Evolutionary conservation across 1,140 invertebrate species (phyloP).

Genomic region (Phortica variegata): DNA sequence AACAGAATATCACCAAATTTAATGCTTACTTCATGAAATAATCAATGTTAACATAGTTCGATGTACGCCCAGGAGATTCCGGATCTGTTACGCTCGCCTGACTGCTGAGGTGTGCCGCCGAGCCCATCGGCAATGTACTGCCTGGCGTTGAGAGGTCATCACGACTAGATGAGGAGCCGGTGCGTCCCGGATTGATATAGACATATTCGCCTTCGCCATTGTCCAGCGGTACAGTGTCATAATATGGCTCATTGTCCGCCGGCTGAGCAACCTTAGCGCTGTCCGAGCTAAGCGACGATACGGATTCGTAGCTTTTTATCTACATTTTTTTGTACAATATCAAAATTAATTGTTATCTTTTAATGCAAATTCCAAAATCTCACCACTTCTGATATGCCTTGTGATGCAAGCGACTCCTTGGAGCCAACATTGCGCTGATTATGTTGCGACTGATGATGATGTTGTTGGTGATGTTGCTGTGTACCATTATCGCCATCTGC

Average conservation of each 20-base stretch:
- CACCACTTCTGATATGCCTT: conserved; percentile 55
- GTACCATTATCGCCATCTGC: conserved; percentile 2
- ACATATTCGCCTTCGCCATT: conserved; percentile 76
- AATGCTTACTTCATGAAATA: conserved; percentile 78
- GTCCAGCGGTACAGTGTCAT: conserved; percentile 79
- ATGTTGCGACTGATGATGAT: neutral
- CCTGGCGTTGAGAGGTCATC: conserved; percentile 64
- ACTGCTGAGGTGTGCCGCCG: conserved; percentile 34
- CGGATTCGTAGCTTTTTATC: conserved; percentile 66
- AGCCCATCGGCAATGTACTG: conserved; percentile 61
- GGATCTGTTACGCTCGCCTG: conserved; percentile 61
- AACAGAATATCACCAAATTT: neutral
- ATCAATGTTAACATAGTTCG: conserved; percentile 88
- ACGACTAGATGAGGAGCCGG: conserved; percentile 63
- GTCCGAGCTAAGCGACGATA: conserved; percentile 61
- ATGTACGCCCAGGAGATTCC: conserved; percentile 72
- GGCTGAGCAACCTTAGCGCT: conserved; percentile 44
- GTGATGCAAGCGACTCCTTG: conserved; percentile 52
- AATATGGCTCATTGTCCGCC: conserved; percentile 71
- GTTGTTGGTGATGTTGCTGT: neutral
- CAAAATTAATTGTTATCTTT: neutral
- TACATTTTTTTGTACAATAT: conserved; percentile 22
- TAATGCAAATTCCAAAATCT: conserved; percentile 3
- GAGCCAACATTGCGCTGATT: conserved; percentile 39
- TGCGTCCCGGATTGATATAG: conserved; percentile 68